Base-by-base conservation (phyloP, 2,888 invertebrate species). In the Fragum sueziense region DNA sequence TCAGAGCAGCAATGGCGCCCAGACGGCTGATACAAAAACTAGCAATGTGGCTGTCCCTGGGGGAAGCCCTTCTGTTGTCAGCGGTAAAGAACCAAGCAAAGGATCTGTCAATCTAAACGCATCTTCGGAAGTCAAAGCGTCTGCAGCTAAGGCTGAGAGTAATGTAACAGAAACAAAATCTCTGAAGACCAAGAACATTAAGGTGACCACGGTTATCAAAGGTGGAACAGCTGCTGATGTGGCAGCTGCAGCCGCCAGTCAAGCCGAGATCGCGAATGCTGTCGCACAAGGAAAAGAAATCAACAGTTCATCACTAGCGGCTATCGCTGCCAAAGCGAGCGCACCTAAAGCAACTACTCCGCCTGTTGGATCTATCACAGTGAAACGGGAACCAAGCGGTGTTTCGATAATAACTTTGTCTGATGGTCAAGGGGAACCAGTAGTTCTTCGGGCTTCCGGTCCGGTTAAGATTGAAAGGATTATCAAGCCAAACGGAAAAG, bases 401-500 rank as follows among this genome's bases (percentile, higher is more conserved):
- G 65, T 74, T 27, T 82, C 84, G 4, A 70, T 79, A 6, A 84
- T 84, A 3, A 84, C 82, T 1, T 61, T 84, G n/a, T 65, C 77
- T 11, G 84, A 84, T 34, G 82, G 82, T 4, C 51, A 75, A 37
- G 82, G 82, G 14, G 77, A 84, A 37, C 84, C 84, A 25, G 82
- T 84, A 1, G 73, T 82, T 33, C 37, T 84, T 0, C 68, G 79
- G 34, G 84, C 84, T 2, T 59, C 76, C 11, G 84, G 84, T 27
- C 84, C 82, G 0, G 80, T 84, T 4, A 79, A 82, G 29, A 84
- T 84, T 20, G 78, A 84, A 29, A 47, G 84, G 34, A 80, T 84
- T 11, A 57, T 84, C 11, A 75, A 74, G 34, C 74, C 84, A 29
- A 70, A 78, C 31, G 84, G 84, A 0, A 77, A 73, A 51, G 70